These are phyloP conservation scores for Mnemiopsis leidyi DNA, from an alignment of 37 sponge, comb jelly and placozoan species.

Conservation along the genomic window DNA sequence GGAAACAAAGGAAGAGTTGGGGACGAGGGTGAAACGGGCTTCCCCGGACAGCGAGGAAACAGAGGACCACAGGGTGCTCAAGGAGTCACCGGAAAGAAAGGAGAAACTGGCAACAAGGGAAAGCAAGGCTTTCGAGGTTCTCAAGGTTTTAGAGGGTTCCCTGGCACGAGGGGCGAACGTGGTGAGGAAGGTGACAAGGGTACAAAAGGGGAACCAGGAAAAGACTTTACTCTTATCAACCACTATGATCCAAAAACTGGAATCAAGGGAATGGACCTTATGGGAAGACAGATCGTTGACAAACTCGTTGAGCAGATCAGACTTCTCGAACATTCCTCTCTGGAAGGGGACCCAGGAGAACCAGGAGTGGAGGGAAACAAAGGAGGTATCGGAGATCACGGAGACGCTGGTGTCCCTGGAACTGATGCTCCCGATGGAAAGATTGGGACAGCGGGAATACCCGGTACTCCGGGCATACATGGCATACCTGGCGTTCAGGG, in stretches of 20 bases:
- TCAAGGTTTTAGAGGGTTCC: conserved; percentile 41
- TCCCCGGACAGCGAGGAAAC: neutral
- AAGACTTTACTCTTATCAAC: neutral
- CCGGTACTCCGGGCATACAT: conserved; percentile 35
- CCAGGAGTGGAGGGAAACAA: neutral
- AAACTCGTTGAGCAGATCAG: conserved; percentile 3
- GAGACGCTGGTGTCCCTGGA: neutral
- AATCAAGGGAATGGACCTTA: conserved; percentile 2
- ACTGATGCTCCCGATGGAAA: neutral
- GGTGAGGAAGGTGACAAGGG: neutral
- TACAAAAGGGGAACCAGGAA: neutral
- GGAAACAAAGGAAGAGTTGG: neutral
- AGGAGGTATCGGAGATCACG: neutral
- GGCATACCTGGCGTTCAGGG: conserved; percentile 12
- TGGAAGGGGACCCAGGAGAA: neutral
- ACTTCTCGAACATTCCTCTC: neutral
- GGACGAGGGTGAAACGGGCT: neutral
- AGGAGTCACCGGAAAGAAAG: neutral
- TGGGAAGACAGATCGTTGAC: neutral
- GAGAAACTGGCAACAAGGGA: neutral
- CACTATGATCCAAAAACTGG: conserved; percentile 23
- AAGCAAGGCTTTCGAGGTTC: neutral
- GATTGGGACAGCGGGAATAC: neutral
- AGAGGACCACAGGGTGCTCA: neutral
- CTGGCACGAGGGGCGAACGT: neutral